These are phyloP conservation scores for Phoenicopterus ruber DNA, from an alignment of 2,113 vertebrate genomes.

Conservation along the genomic window DNA sequence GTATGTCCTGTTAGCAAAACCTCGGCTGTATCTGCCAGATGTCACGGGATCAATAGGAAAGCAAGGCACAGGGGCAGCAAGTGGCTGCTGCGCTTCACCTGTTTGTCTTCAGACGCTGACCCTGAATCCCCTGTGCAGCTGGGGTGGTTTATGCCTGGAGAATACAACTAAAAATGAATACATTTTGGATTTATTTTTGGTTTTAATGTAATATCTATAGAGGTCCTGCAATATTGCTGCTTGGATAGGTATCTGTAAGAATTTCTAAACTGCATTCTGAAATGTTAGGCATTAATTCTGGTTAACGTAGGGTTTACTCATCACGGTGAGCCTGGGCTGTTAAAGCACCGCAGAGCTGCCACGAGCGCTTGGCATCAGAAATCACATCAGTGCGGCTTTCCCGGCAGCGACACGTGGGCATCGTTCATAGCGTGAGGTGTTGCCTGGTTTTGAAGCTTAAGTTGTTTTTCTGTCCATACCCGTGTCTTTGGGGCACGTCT, in stretches of 20 bases:
- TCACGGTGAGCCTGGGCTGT: neutral
- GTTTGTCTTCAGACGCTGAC: neutral
- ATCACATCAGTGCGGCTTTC: neutral
- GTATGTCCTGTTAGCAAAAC: neutral
- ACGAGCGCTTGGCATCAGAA: neutral
- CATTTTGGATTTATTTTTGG: neutral
- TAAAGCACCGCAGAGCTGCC: rapidly evolving
- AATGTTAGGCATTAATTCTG: neutral
- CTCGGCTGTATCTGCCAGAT: neutral
- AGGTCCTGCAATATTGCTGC: neutral
- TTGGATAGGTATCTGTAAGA: neutral
- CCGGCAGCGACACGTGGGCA: rapidly evolving
- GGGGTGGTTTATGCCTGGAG: neutral
- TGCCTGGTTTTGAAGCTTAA: neutral
- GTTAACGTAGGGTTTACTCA: neutral
- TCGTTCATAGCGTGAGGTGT: neutral
- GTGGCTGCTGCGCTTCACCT: neutral
- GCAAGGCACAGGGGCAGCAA: neutral
- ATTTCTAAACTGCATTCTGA: neutral
- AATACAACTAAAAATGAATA: neutral
- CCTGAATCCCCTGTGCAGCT: neutral
- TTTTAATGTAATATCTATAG: neutral
- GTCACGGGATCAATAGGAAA: neutral
- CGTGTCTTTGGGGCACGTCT: neutral
- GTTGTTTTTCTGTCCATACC: neutral